Base-by-base conservation (phyloP, 2,888 invertebrate genomes). In the Craniophora ligustri region DNA sequence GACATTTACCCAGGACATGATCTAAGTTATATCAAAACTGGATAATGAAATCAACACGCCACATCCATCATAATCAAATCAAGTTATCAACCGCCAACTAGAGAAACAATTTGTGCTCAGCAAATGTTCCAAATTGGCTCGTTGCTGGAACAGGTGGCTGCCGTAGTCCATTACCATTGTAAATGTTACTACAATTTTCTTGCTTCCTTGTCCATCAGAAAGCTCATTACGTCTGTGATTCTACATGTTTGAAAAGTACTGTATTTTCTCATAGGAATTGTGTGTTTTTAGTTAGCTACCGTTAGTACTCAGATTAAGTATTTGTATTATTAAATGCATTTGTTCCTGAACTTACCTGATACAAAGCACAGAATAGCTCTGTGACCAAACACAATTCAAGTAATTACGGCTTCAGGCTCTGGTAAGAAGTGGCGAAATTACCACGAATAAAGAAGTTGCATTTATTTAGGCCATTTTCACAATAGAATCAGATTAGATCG, bases 91-190 rank as follows among this genome's bases (percentile, higher is more conserved):
- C 74, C 71, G 76, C 74, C 64, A 77, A 81, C 75, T 77, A 81
- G 80, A 81, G 78, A 82, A 86, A 88, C 88, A 88, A 89, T 88
- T 88, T 89, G 73, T 69, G 72, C 78, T 74, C 84, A 83, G 87
- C 82, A 78, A 85, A 84, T 71, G 78, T 69, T 79, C 79, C 70
- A 83, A 88, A 89, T 89, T 86, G 83, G 76, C 87, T 84, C 75
- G 84, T 87, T 81, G 76, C 10, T 41, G 74, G 59, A 76, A 79
- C 88, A 89, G 87, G 82, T 89, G 89, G 88, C 84, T 80, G 81
- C 83, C 77, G 79, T 32, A 44, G 62, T 64, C 76, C 76, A 85
- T 86, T 87, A 84, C 82, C 74, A 86, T 88, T 87, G 88, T 86
- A 87, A 89, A 87, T 86, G 85, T 70, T 76, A 70, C 62, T 40